Conservation (phyloP, 1,140 invertebrate species). For the Tetragnatha versicolor region DNA sequence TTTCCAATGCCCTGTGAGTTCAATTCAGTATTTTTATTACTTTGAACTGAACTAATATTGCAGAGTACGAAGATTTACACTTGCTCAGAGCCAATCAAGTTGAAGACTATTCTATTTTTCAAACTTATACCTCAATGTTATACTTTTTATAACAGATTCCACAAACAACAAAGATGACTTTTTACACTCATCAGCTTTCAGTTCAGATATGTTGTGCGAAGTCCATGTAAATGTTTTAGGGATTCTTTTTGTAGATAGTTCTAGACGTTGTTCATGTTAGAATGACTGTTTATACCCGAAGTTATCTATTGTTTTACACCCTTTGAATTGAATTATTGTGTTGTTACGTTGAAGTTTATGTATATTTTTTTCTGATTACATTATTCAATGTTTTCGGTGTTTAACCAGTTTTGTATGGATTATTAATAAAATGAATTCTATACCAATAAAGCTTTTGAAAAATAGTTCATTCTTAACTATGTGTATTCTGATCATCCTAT, state of each 20-base stretch:
- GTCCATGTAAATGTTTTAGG: conserved; percentile 13
- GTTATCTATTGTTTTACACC: conserved; percentile 35
- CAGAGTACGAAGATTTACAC: background rate
- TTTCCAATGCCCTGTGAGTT: background rate
- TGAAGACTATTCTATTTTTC: conserved; percentile 17
- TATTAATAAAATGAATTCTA: conserved; percentile 45
- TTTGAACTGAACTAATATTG: background rate
- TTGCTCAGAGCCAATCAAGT: conserved; percentile 4
- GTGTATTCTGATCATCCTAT: too few species aligned
- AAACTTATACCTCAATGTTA: conserved; percentile 41
- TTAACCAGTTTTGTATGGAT: conserved; percentile 49
- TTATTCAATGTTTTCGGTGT: conserved; percentile 35
- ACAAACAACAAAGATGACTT: conserved; percentile 16
- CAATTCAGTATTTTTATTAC: too few species aligned
- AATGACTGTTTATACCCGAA: conserved; percentile 6
- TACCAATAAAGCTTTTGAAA: conserved; percentile 41
- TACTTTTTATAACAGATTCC: conserved; percentile 7
- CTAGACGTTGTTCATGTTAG: conserved; percentile 34
- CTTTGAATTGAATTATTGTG: conserved; percentile 20
- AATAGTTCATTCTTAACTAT: too few species aligned
- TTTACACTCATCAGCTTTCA: background rate
- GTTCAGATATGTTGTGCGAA: conserved; percentile 12
- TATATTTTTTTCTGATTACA: conserved; percentile 28
- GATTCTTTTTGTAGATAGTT: conserved; percentile 39
- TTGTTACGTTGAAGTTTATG: conserved; percentile 37